Base-by-base conservation (phyloP, 2,888 invertebrate genomes). In the Mamestra brassicae region DNA sequence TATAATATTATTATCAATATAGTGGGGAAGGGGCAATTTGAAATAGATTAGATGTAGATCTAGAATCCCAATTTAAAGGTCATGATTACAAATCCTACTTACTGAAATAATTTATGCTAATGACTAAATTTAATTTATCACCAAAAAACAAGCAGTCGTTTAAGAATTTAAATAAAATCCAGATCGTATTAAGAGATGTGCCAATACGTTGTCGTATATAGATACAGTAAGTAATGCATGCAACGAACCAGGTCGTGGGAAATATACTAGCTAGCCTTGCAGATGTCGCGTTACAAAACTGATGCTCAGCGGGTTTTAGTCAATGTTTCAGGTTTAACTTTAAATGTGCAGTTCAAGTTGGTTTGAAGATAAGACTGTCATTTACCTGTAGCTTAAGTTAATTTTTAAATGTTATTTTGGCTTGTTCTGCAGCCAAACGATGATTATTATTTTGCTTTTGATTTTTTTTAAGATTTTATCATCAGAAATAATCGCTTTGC, bases 241-340 rank as follows among this genome's bases (percentile, higher is more conserved):
- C 78, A 78, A 68, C 65, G 61, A 76, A 57, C 57, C 80, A 54
- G 86, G 82, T 69, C 86, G 86, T 87, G 86, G 76, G 86, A 87
- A 85, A 47, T 4, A 47, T 55, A 72, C 83, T 74, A 76, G 85
- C 72, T 76, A 83, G 78, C 83, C 75, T 78, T 74, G 75, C 66
- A 55, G 50, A 63, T 68, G 71, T 54, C 67, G 66, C 64, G 50
- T 87, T 85, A 81, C 86, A 85, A 82, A 84, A 86, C 76, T 62
- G 76, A 81, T 69, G 75, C 70, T 50, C 74, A 62, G 10, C 34
- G 15, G 42, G 66, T 64, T 79, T 63, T 45, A 60, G 47, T 11
- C 8, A 68, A 68, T n/a, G 10, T 47, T 78, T 65, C 61, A 54
- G 70, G 38, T 64, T 50, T 58, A 47, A 70, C 17, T 52, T 67